Evolutionary conservation across 2,113 vertebrate genomes (phyloP), one percentile per base, ranked within the genome.

Genomic region (Isichthys henryi): DNA sequence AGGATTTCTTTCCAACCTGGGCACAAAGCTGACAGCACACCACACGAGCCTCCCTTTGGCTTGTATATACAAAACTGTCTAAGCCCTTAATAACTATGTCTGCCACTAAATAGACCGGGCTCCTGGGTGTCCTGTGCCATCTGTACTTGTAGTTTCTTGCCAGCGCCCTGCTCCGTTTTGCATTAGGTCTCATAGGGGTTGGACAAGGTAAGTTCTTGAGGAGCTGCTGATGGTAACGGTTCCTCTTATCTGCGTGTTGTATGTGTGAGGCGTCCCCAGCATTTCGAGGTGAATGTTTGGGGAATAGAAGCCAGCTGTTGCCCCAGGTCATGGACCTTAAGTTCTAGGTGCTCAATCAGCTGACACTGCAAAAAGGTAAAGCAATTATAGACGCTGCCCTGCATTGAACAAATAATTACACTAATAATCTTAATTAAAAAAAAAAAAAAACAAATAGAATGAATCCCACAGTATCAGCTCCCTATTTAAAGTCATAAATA

Each of bases 61-160:
- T 48, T 46, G 43, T 48, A 84, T 48, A 84, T 48, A 84, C 82
- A 84, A 84, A 84, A 45, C 82, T 84, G 43, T 84, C 82, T 84
- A 84, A 46, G 82, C 82, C 82, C 39, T 48, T 84, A 84, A 84
- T 84, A 84, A 80, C 74, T 80, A 80, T 43, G 74, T 84, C 82
- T 84, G 82, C 45, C 45, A 48, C 82, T 84, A 84, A 48, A 48
- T 84, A 48, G 82, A n/a, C 39, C 23, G 3, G 45, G 45, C 82
- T 84, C 39, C 82, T 84, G 82, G 82, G 82, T 48, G 45, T 48
- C 39, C 45, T 84, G 17, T 46, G 82, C 82, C 82, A 84, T 84
- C 82, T 84, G 82, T 84, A 23, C 82, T 84, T 27, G 35, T 13
- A 84, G 82, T 84, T 84, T n/a, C 45, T 84, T 84, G 82, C 82